Evolutionary conservation across 1,140 invertebrate genomes (phyloP), one percentile per base, ranked within the genome.

Genomic region (Hyles vespertilio): DNA sequence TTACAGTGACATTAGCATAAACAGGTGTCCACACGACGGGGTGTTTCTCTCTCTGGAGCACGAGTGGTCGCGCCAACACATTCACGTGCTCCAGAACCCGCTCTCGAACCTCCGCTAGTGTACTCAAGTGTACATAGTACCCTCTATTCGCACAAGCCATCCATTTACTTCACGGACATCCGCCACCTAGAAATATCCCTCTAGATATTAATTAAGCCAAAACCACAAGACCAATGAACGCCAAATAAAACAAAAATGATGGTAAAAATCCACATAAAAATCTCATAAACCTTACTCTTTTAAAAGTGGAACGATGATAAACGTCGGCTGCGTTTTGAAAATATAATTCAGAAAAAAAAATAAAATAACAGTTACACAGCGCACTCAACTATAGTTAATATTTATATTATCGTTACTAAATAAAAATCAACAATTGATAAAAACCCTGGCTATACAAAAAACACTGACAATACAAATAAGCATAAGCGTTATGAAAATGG

Each of bases 131-230:
- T 40, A 97, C 96, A 89, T 96, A 99, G 87, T 96, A 98, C 3
- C 98, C 97, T 92, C 92, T 81, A 90, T 99, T 99, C 3, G 94
- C 94, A 89, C 98, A 99, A 47, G 98, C 98, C 95, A 99, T 99
- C 96, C 96, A 98, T 77, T 96, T 64, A 99, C 95, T 77, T 98
- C 92, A 69, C 92, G 90, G 12, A 94, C 93, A 84, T 96, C 94
- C 5, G 93, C 91, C 22, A 94, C 93, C 89, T 90, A 69, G 34
- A 70, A 58, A 54, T 32, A 40, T 11, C 32, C 43, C 36, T 10
- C 4, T 9, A 32, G 11, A 47, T 33, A 47, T 9, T 48, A 48
- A 46, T 50, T 5, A 11, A 40, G n/a, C 53, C 47, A 58, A 47
- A 8, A 2, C 36, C 36, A 40, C 8, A 22, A 22, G 22, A 5